Evolutionary conservation across 2,888 invertebrate species (phyloP).

Genomic region (Rhingia rostrata): DNA sequence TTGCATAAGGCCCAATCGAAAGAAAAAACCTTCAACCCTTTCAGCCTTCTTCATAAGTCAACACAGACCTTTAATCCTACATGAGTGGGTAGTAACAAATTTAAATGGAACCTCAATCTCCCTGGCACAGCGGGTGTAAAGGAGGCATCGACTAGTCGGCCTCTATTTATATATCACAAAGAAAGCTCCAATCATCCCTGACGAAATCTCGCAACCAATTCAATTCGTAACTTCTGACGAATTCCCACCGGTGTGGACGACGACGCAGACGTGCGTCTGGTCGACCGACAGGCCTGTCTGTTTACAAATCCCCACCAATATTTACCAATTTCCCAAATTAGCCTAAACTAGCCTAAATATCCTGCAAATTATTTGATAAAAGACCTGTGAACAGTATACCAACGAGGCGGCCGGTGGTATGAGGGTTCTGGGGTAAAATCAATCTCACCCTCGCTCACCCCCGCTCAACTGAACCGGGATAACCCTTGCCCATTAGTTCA

Average conservation of each 20-base stretch:
- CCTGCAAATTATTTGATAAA: slow-evolving; percentile 74
- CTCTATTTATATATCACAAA: slow-evolving; percentile 4
- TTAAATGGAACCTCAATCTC: slow-evolving; percentile 30
- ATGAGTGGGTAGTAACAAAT: slow-evolving; percentile 62
- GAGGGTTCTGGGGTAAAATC: slow-evolving; percentile 49
- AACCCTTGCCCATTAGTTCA: slow-evolving; percentile 54
- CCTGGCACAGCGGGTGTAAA: background rate
- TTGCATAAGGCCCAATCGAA: slow-evolving; percentile 4
- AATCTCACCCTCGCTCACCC: slow-evolving; percentile 55
- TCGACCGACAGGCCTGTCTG: slow-evolving; percentile 38
- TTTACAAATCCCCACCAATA: slow-evolving; percentile 70
- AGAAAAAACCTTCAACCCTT: slow-evolving; percentile 53
- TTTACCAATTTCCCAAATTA: slow-evolving; percentile 73
- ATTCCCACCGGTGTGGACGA: slow-evolving; percentile 21
- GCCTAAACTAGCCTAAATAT: slow-evolving; percentile 73
- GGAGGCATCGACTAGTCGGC: no score
- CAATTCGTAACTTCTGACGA: slow-evolving; percentile 50
- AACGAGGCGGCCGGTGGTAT: background rate
- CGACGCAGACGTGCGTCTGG: no score
- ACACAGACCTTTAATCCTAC: slow-evolving; percentile 71
- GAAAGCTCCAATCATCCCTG: slow-evolving; percentile 27
- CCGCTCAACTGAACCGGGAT: slow-evolving; percentile 42
- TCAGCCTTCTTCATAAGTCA: slow-evolving; percentile 65
- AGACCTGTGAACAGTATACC: slow-evolving; percentile 38
- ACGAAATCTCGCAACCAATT: slow-evolving; percentile 48